A percentile compares a stretch with the other conserved stretches of the same genome.
Conservation (phyloP, 1,140 invertebrate species). For the Scaptomyza hsui region DNA sequence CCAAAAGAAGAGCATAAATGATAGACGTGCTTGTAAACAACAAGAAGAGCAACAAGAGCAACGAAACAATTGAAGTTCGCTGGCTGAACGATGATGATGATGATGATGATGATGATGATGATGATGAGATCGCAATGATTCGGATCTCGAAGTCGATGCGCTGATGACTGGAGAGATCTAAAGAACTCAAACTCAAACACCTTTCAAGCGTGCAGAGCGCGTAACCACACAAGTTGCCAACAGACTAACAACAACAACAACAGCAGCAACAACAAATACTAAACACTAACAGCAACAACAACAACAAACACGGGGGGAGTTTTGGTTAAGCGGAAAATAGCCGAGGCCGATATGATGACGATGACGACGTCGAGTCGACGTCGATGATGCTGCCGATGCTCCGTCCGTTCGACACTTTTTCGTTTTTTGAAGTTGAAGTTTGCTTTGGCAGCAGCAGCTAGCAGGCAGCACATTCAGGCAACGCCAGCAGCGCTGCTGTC, state of each 20-base stretch:
- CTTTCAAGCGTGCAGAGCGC: constrained; percentile 69
- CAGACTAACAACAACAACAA: constrained; percentile 36
- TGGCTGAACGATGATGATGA: constrained; percentile 57
- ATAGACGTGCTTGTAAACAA: constrained; percentile 72
- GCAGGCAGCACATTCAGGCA: constrained; percentile 25
- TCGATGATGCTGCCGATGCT: constrained; percentile 53
- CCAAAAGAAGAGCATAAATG: constrained; percentile 63
- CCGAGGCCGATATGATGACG: constrained; percentile 65
- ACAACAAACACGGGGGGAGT: constrained; percentile 54
- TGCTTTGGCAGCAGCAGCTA: constrained; percentile 47
- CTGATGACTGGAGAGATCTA: constrained; percentile 80
- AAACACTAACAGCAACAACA: constrained; percentile 40
- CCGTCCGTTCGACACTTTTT: constrained; percentile 75
- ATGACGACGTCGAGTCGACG: constrained; percentile 61
- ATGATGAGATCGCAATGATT: constrained; percentile 49
- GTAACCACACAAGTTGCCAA: constrained; percentile 56
- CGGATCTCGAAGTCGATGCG: constrained; percentile 39
- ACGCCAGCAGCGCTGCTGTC: constrained; percentile 69
- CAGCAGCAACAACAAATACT: constrained; percentile 23
- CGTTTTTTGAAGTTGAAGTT: constrained; percentile 75
- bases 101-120: constrained; percentile 56
- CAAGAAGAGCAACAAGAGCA: constrained; percentile 26
- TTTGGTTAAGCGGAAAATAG: constrained; percentile 81
- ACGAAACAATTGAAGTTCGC: constrained; percentile 75
- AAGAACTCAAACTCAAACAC: constrained; percentile 82